Percentiles rank a stretch among this genome's conserved stretches.
Evolutionary conservation across 2,888 invertebrate species (phyloP).

Genomic region (Sinhomidia bicolor): DNA sequence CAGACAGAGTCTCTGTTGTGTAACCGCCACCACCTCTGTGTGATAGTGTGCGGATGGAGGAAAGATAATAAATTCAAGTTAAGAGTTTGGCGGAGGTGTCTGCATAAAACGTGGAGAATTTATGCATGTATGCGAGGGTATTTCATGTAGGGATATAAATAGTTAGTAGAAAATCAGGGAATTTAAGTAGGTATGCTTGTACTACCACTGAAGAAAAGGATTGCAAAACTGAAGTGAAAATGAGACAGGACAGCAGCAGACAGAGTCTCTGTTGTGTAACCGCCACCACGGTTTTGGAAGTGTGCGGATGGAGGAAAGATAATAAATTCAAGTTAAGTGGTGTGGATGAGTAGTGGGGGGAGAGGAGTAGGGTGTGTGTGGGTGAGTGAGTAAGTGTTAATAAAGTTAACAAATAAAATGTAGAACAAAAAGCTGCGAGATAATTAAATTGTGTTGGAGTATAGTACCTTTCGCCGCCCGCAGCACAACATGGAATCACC

Average conservation of each 20-base stretch:
- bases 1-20: too few species aligned
- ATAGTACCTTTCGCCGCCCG: constrained; percentile 79
- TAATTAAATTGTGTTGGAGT: constrained; percentile 6
- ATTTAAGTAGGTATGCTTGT: too few species aligned
- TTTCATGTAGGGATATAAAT: too few species aligned
- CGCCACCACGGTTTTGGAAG: too few species aligned
- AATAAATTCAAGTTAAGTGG: not conserved
- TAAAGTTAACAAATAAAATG: not conserved
- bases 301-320: not conserved
- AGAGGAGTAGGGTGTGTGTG: not conserved
- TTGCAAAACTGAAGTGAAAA: constrained; percentile 18
- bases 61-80: too few species aligned
- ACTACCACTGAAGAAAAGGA: too few species aligned
- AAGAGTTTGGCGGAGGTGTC: not conserved
- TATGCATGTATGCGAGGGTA: not conserved
- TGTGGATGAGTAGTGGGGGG: too few species aligned
- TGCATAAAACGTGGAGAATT: not conserved
- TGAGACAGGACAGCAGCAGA: too few species aligned
- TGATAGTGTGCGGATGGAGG: too few species aligned
- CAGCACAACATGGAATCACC: constrained; percentile 80
- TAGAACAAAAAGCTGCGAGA: not conserved
- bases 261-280: too few species aligned
- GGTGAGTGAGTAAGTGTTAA: not conserved
- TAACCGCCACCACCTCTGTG: too few species aligned
- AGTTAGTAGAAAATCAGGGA: too few species aligned